Conservation (phyloP, 2,888 invertebrate genomes). For the Chymomyza amoena region DNA sequence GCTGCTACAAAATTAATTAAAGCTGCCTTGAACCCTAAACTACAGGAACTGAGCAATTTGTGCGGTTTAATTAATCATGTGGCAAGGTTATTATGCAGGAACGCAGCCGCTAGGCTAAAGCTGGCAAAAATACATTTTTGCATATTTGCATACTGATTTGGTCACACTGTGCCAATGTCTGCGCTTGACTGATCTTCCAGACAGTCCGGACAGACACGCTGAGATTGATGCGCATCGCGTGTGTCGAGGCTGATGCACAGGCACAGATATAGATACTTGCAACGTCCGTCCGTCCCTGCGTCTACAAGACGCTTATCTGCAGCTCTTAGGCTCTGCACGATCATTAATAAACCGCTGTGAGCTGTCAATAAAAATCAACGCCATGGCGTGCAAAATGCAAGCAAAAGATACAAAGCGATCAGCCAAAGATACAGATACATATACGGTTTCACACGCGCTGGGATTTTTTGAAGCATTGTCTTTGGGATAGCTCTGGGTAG, state of each 20-base stretch:
- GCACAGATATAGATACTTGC: too few species aligned
- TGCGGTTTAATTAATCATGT: constrained; percentile 62
- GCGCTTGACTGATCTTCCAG: constrained; percentile 48
- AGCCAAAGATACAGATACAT: not conserved
- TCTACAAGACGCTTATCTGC: not conserved
- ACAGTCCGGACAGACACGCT: constrained; percentile 51
- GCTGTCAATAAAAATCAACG: constrained; percentile 76
- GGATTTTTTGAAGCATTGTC: not conserved
- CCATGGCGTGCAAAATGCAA: constrained; percentile 34
- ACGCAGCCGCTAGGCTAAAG: constrained; percentile 5
- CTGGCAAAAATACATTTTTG: not conserved
- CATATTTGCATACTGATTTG: constrained; percentile 35
- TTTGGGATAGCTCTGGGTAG: constrained; percentile 6
- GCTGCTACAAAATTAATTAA: constrained; percentile 58
- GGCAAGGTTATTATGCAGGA: constrained; percentile 12
- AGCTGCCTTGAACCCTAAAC: constrained; percentile 19
- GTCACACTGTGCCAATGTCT: constrained; percentile 15
- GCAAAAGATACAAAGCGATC: not conserved
- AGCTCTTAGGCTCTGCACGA: constrained; percentile 57
- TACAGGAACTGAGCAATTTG: constrained; percentile 45
- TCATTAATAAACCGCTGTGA: constrained; percentile 77
- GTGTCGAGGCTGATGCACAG: constrained; percentile 4
- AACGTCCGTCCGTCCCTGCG: not conserved
- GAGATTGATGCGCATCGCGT: constrained; percentile 29
- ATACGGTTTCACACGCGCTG: not conserved